Conservation (phyloP, 2,888 invertebrate species). For the Atherix ibis region DNA sequence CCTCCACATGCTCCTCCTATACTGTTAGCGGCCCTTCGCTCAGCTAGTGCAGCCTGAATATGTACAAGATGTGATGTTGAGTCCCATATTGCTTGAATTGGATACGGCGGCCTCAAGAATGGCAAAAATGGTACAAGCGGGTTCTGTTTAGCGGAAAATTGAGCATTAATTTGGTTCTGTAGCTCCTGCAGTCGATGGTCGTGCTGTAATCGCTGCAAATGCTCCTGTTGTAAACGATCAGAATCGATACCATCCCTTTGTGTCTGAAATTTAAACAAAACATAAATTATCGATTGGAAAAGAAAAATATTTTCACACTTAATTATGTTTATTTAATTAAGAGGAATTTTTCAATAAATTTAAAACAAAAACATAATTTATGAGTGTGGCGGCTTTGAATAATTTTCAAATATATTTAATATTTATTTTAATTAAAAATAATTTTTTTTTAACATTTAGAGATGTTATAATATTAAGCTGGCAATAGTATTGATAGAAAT, state of each 20-base stretch:
- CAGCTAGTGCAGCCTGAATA: slow-evolving; percentile 34
- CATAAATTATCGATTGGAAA: no score
- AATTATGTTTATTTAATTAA: no score
- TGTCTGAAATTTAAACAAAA: slow-evolving; percentile 4
- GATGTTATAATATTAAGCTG: no score
- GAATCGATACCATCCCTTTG: slow-evolving; percentile 8
- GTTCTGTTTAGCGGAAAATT: slow-evolving; percentile 18
- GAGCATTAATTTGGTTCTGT: slow-evolving; percentile 24
- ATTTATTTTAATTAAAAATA: no score
- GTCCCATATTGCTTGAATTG: slow-evolving; percentile 29
- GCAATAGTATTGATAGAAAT: no score
- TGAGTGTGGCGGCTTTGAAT: no score
- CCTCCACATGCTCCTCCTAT: slow-evolving; percentile 14
- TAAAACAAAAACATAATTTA: no score
- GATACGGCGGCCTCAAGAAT: slow-evolving; percentile 23
- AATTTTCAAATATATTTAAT: no score
- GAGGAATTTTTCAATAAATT: no score
- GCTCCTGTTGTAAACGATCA: slow-evolving; percentile 21
- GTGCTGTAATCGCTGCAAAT: slow-evolving; percentile 23
- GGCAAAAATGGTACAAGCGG: slow-evolving; percentile 20
- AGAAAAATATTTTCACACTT: no score
- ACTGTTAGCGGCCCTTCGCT: slow-evolving; percentile 14
- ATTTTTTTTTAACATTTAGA: no score
- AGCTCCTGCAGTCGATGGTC: slow-evolving; percentile 24
- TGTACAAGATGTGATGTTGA: slow-evolving; percentile 59